A percentile compares a stretch with the other conserved stretches of the same genome.
Evolutionary conservation across 2,888 invertebrate genomes (phyloP).

Genomic region (Drosophila kanekoi): DNA sequence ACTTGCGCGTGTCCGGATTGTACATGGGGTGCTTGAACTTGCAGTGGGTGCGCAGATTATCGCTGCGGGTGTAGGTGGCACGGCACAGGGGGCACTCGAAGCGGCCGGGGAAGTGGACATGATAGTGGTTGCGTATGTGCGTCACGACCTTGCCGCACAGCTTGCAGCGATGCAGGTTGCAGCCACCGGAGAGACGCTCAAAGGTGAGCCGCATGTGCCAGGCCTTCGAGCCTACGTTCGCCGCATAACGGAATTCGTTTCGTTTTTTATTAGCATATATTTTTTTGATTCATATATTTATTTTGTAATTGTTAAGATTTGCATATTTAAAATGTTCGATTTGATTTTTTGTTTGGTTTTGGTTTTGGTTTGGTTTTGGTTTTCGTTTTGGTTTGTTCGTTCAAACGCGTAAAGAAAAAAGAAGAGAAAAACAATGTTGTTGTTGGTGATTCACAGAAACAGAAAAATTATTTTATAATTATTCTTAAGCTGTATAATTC

Average conservation of each 20-base stretch:
- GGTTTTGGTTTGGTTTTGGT: constrained; percentile 49
- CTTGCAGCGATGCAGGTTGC: constrained; percentile 97
- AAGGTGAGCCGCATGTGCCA: constrained; percentile 98
- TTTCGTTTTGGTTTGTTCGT: constrained; percentile 63
- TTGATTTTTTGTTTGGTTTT: constrained; percentile 54
- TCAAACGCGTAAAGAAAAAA: constrained; percentile 84
- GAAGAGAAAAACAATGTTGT: constrained; percentile 85
- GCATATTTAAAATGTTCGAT: constrained; percentile 31
- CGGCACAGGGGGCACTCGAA: constrained; percentile 96
- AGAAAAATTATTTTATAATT: constrained; percentile 81
- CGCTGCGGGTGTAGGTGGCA: constrained; percentile 96
- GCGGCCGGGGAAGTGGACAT: constrained; percentile 96
- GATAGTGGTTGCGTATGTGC: constrained; percentile 97
- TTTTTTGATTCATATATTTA: constrained; percentile 11
- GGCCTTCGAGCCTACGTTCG: constrained; percentile 91
- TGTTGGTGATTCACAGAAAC: constrained; percentile 85
- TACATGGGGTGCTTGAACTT: constrained; percentile 96
- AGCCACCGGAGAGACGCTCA: constrained; percentile 96
- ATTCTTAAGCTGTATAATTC: constrained; percentile 78
- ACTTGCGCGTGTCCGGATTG: constrained; percentile 94
- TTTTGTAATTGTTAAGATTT: constrained; percentile 39
- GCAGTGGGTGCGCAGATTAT: constrained; percentile 96
- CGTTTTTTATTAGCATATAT: constrained; percentile 22
- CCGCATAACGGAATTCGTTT: constrained; percentile 4
- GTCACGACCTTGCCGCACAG: constrained; percentile 97